phyloP scores from a whole-genome alignment of 2,888 invertebrate genomes.

The Eretmocerus hayati region DNA sequence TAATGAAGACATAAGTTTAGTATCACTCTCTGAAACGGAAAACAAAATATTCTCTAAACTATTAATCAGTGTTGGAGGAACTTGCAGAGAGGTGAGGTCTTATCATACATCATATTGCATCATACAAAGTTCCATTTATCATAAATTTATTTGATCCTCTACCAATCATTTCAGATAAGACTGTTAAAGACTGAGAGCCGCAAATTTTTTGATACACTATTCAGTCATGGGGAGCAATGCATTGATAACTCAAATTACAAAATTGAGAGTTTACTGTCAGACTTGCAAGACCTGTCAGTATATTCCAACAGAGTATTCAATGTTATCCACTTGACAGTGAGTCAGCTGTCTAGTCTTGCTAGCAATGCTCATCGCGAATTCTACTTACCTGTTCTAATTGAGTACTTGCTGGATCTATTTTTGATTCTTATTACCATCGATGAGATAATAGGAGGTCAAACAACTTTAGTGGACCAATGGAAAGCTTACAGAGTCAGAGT shows the following conservation, averaged over 20 bases:
- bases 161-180: conserved; percentile 49
- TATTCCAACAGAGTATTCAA: conserved; percentile 35
- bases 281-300: conserved; percentile 38
- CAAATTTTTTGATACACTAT: conserved; percentile 50
- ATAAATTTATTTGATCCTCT: neutral
- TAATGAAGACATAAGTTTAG: conserved; percentile 58
- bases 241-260: conserved; percentile 42
- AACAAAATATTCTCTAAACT: conserved; percentile 75
- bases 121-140: neutral
- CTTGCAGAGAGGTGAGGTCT: conserved; percentile 66
- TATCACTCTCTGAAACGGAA: conserved; percentile 72
- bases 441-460: conserved; percentile 54
- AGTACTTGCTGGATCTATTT: conserved; percentile 60
- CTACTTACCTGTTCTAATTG: conserved; percentile 45
- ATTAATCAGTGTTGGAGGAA: conserved; percentile 68
- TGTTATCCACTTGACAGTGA: conserved; percentile 34
- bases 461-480: conserved; percentile 65
- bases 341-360: conserved; percentile 37
- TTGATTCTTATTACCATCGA: conserved; percentile 64
- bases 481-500: conserved; percentile 68
- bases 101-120: neutral
- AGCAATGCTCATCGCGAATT: conserved; percentile 31
- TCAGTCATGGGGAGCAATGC: conserved; percentile 41
- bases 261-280: conserved; percentile 34
- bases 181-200: conserved; percentile 61